Conservation (phyloP, 1,140 invertebrate species). For the Drosophila ercepeae region DNA sequence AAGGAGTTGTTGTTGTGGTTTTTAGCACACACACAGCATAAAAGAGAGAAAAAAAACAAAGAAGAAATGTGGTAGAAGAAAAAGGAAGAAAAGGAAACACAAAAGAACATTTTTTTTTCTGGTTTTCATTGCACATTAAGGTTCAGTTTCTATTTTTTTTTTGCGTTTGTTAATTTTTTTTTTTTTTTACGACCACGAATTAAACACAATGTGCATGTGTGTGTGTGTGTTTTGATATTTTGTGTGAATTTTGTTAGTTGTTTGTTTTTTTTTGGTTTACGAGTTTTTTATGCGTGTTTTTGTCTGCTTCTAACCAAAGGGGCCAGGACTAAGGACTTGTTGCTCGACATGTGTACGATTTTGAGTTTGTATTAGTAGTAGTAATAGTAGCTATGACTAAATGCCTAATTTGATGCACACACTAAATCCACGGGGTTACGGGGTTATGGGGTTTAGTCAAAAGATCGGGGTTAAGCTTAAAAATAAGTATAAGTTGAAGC, state of each 20-base stretch:
- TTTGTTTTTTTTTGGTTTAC: conserved; percentile 26
- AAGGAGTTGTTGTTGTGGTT: conserved; percentile 45
- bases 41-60: conserved; percentile 77
- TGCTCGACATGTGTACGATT: conserved; percentile 27
- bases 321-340: not conserved
- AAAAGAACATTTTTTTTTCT: conserved; percentile 74
- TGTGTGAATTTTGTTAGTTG: conserved; percentile 15
- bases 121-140: conserved; percentile 29
- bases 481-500: not conserved
- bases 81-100: conserved; percentile 82
- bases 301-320: conserved; percentile 17
- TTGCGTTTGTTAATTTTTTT: conserved; percentile 3
- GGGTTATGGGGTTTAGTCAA: conserved; percentile 10
- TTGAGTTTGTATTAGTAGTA: conserved; percentile 25
- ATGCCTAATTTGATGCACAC: conserved; percentile 60
- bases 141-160: conserved; percentile 5
- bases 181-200: conserved; percentile 37
- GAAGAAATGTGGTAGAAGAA: conserved; percentile 81
- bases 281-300: conserved; percentile 15
- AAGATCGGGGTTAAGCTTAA: conserved; percentile 19
- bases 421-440: conserved; percentile 27
- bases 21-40: conserved; percentile 67
- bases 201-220: conserved; percentile 36
- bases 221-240: conserved; percentile 5
- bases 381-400: conserved; percentile 45